phyloP scores from a whole-genome alignment of 2,888 invertebrate species.

The Synanthedon vespiformis region DNA sequence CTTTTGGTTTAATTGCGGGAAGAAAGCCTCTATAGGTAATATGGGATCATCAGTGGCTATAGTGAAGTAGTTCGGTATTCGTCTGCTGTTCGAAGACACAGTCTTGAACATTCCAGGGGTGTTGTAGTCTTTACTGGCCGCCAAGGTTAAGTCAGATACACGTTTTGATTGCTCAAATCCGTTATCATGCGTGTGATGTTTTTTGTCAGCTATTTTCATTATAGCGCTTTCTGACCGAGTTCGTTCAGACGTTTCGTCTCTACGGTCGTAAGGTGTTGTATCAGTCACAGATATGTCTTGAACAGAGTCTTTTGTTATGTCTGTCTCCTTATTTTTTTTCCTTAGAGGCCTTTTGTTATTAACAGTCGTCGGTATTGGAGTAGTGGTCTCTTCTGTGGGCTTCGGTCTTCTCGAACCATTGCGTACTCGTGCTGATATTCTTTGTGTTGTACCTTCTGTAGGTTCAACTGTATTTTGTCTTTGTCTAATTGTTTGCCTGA shows the following conservation, averaged over 20 bases:
- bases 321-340: slow-evolving; percentile 50
- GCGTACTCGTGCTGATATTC: slow-evolving; percentile 50
- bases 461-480: slow-evolving; percentile 41
- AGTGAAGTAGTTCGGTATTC: slow-evolving; percentile 77
- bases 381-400: slow-evolving; percentile 52
- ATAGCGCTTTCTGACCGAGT: slow-evolving; percentile 65
- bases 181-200: slow-evolving; percentile 49
- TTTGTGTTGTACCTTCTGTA: slow-evolving; percentile 46
- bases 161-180: slow-evolving; percentile 72
- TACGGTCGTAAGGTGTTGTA: slow-evolving; percentile 32
- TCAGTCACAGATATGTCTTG: slow-evolving; percentile 51
- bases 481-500: slow-evolving; percentile 35
- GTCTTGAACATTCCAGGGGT: slow-evolving; percentile 80
- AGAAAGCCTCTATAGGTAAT: slow-evolving; percentile 84
- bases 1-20: slow-evolving; percentile 77
- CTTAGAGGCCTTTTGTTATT: slow-evolving; percentile 43
- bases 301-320: slow-evolving; percentile 45
- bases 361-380: slow-evolving; percentile 28
- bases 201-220: slow-evolving; percentile 70
- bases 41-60: slow-evolving; percentile 84
- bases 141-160: slow-evolving; percentile 79
- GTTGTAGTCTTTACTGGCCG: slow-evolving; percentile 78
- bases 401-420: slow-evolving; percentile 46
- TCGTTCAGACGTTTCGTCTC: slow-evolving; percentile 55
- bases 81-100: slow-evolving; percentile 71